A percentile compares a stretch with the other conserved stretches of the same genome.
These are phyloP conservation scores for Cryptomyrus ogoouensis DNA, from an alignment of 2,113 vertebrate species.

Conservation along the genomic window DNA sequence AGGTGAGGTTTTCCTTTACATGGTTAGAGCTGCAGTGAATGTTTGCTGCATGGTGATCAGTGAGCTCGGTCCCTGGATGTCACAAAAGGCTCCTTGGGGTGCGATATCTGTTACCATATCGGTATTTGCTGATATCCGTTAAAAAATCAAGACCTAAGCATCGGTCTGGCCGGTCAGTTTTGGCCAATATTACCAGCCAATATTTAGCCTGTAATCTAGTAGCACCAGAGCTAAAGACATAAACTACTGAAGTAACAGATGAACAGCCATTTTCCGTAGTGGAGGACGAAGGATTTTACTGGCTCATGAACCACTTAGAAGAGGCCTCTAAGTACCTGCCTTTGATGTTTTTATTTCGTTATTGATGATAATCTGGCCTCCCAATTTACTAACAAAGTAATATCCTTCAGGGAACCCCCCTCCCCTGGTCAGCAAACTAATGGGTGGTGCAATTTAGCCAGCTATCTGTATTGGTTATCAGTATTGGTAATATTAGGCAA, in stretches of 20 bases:
- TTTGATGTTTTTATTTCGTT: not conserved
- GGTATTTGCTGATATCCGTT: not conserved
- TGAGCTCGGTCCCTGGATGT: not conserved
- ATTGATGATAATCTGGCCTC: not conserved
- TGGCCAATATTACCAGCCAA: not conserved
- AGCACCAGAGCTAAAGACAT: not conserved
- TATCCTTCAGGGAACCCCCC: not conserved
- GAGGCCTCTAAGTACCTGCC: not conserved
- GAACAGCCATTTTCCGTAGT: not conserved
- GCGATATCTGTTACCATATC: not conserved
- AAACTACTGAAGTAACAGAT: not conserved
- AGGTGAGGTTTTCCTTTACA: not conserved
- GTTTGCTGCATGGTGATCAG: not conserved
- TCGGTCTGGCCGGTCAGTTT: not conserved
- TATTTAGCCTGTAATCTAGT: not conserved
- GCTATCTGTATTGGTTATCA: not conserved
- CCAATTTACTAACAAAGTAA: not conserved
- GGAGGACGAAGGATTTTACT: not conserved
- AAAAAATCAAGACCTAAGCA: not conserved
- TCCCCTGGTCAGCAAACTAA: not conserved
- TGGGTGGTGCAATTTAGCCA: not conserved
- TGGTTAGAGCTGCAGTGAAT: not conserved
- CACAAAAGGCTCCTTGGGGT: not conserved
- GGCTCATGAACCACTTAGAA: not conserved
- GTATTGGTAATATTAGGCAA: not conserved